Percentiles rank a stretch among this genome's conserved stretches.
These are phyloP conservation scores for Crambe crambe DNA, from an alignment of 37 sponge, comb jelly and placozoan genomes.

Conservation along the genomic window DNA sequence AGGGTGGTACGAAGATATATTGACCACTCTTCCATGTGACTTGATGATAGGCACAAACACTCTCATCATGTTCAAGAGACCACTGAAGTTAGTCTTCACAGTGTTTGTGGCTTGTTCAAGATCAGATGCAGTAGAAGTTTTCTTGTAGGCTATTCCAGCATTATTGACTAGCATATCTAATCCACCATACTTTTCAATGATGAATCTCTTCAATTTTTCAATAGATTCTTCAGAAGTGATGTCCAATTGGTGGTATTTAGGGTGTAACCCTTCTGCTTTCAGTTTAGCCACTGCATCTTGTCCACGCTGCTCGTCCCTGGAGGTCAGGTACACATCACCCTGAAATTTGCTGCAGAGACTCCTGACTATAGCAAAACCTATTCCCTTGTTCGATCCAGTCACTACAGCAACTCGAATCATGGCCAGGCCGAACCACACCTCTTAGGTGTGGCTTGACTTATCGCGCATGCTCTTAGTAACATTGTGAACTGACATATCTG, in stretches of 20 bases:
- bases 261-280: constrained; percentile 66
- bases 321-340: constrained; percentile 87
- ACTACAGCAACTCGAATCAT: constrained; percentile 71
- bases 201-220: constrained; percentile 26
- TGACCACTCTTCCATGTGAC: constrained; percentile 72
- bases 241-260: constrained; percentile 86
- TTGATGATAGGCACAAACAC: constrained; percentile 75
- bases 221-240: constrained; percentile 71
- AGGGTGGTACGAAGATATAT: constrained; percentile 56
- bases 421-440: too few species aligned
- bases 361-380: constrained; percentile 86
- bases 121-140: constrained; percentile 74
- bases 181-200: constrained; percentile 76
- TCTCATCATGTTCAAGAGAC: constrained; percentile 67
- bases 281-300: constrained; percentile 58
- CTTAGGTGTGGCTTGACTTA: too few species aligned
- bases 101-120: constrained; percentile 83
- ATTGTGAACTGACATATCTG: background rate
- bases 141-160: constrained; percentile 67
- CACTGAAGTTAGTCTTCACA: constrained; percentile 73
- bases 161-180: constrained; percentile 88
- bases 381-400: constrained; percentile 91
- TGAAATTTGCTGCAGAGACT: constrained; percentile 77
- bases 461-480: too few species aligned
- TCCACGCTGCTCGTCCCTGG: constrained; percentile 67